Evolutionary conservation across 2,888 invertebrate genomes (phyloP).

Genomic region (Platycheirus albimanus): DNA sequence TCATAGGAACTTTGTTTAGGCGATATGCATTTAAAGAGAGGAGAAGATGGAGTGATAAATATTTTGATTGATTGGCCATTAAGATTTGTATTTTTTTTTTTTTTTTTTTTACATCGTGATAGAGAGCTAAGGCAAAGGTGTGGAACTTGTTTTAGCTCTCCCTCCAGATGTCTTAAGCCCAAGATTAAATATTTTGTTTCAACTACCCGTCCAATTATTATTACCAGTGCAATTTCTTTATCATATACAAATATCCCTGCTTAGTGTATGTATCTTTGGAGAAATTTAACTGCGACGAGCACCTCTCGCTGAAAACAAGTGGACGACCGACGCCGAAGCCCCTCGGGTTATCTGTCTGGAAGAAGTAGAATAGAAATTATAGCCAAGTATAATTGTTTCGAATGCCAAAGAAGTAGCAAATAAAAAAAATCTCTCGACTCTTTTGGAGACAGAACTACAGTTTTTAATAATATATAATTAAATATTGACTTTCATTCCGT

Average conservation of each 20-base stretch:
- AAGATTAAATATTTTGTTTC: slow-evolving; percentile 13
- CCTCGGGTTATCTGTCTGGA: slow-evolving; percentile 57
- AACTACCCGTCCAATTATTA: slow-evolving; percentile 65
- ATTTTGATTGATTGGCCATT: slow-evolving; percentile 18
- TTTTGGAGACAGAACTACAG: slow-evolving; percentile 62
- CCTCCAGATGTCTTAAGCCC: slow-evolving; percentile 44
- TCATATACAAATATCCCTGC: slow-evolving; percentile 45
- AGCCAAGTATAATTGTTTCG: slow-evolving; percentile 47
- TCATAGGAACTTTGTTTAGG: slow-evolving; percentile 60
- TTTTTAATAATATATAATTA: slow-evolving; percentile 55
- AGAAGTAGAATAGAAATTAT: slow-evolving; percentile 69
- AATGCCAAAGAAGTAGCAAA: slow-evolving; percentile 57
- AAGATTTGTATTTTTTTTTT: no score
- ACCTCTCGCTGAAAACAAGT: slow-evolving; percentile 29
- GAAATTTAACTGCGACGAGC: slow-evolving; percentile 43
- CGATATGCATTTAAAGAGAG: slow-evolving; percentile 7
- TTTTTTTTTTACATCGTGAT: slow-evolving; percentile 42
- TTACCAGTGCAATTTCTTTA: slow-evolving; percentile 62
- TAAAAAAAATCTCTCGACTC: slow-evolving; percentile 52
- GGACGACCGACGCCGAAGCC: no score
- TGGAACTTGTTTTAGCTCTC: slow-evolving; percentile 56
- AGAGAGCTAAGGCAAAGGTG: slow-evolving; percentile 62
- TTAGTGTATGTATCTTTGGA: slow-evolving; percentile 37
- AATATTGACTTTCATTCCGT: slow-evolving; percentile 56
- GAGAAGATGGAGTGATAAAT: slow-evolving; percentile 19